Conservation (phyloP, 2,113 vertebrate species). For the Synchiropus splendidus region DNA sequence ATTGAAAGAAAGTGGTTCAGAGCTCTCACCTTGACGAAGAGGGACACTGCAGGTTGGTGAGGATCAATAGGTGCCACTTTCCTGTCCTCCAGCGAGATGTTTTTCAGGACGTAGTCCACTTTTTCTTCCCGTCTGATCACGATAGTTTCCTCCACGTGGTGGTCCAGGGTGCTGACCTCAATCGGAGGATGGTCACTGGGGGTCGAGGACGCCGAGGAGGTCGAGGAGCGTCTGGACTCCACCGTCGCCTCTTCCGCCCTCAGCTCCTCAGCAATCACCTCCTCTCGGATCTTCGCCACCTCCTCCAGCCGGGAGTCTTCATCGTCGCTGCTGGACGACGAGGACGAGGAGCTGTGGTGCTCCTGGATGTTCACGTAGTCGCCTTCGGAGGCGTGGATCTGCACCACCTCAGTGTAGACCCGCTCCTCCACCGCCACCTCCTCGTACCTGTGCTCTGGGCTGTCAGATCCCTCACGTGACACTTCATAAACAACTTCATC, state of each 20-base stretch:
- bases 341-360: constrained; percentile 6
- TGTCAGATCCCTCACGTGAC: neutral
- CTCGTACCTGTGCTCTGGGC: constrained; percentile 17
- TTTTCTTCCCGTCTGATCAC: constrained; percentile 15
- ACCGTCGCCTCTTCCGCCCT: neutral
- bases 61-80: constrained; percentile 29
- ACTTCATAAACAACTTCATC: constrained; percentile 24
- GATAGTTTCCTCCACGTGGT: neutral
- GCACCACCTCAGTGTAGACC: constrained; percentile 1
- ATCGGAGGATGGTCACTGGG: constrained; percentile 22
- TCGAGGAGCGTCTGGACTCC: constrained; percentile 43
- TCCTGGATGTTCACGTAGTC: constrained; percentile 45
- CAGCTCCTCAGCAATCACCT: neutral
- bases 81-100: constrained; percentile 19
- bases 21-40: constrained; percentile 64
- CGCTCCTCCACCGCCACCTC: constrained; percentile 7
- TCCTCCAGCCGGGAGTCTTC: neutral
- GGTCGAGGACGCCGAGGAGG: constrained; percentile 37
- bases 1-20: no score
- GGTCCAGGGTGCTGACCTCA: constrained; percentile 27
- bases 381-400: constrained; percentile 25
- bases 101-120: constrained; percentile 46
- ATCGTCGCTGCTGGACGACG: constrained; percentile 40
- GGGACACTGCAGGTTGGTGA: constrained; percentile 36
- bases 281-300: neutral